Evolutionary conservation across 2,113 vertebrate species (phyloP).

Genomic region (Halcyon malimbica): DNA sequence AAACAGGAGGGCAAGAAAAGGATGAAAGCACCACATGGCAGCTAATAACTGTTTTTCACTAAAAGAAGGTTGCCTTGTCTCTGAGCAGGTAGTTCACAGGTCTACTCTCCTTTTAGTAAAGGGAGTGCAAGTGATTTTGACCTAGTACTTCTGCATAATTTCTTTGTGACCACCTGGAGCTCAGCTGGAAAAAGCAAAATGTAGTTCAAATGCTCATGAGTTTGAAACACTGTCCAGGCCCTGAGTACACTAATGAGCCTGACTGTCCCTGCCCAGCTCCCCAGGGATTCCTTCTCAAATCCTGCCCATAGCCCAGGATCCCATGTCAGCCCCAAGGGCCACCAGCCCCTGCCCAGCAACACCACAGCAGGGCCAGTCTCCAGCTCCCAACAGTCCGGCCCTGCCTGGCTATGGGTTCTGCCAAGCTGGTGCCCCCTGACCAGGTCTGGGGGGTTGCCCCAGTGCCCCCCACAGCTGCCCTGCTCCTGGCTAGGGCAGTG

Average conservation of each 20-base stretch:
- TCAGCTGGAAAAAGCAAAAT: not conserved
- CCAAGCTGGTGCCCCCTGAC: fast-evolving
- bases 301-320: not conserved
- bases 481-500: not conserved
- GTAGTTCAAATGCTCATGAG: not conserved
- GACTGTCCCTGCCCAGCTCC: not conserved
- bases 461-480: fast-evolving
- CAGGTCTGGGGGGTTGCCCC: not conserved
- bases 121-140: not conserved
- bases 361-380: fast-evolving
- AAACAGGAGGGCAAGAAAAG: not conserved
- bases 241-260: not conserved
- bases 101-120: not conserved
- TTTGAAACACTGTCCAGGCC: not conserved
- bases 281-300: not conserved
- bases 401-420: fast-evolving
- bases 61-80: not conserved
- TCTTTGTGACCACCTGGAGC: not conserved
- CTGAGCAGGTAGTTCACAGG: not conserved
- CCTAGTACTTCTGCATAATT: not conserved
- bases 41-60: not conserved
- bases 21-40: not conserved
- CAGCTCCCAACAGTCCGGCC: not conserved
- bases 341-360: fast-evolving
- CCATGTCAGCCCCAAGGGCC: fast-evolving